A percentile compares a stretch with the other conserved stretches of the same genome.
Evolutionary conservation across 2,113 vertebrate species (phyloP).

Genomic region (Heterochromis multidens): DNA sequence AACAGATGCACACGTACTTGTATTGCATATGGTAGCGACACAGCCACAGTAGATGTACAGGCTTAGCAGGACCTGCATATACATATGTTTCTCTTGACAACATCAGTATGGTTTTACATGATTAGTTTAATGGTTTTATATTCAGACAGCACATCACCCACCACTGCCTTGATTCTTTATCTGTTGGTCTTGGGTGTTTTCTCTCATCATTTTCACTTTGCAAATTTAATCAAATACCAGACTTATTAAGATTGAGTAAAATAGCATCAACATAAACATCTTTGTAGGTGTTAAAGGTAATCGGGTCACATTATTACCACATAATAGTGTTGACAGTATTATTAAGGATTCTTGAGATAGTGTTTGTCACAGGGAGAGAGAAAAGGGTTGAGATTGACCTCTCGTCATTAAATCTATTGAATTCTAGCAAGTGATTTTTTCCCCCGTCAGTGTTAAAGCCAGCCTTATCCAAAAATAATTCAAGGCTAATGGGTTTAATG

Average conservation of each 20-base stretch:
- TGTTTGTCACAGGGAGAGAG: not conserved
- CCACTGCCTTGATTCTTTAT: not conserved
- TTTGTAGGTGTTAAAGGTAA: slow-evolving; percentile 22
- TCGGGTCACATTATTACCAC: slow-evolving; percentile 1
- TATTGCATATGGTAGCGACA: not conserved
- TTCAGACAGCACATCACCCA: not conserved
- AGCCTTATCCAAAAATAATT: not conserved
- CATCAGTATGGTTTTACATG: not conserved
- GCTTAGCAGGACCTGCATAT: not conserved
- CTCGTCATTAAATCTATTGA: slow-evolving; percentile 1
- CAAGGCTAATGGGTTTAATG: slow-evolving; percentile 15
- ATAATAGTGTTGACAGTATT: not conserved
- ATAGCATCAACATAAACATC: no score
- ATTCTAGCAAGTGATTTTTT: not conserved
- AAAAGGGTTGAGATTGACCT: not conserved
- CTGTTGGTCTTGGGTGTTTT: not conserved
- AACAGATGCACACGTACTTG: not conserved
- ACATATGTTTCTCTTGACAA: slow-evolving; percentile 12
- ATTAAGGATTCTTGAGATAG: slow-evolving; percentile 1
- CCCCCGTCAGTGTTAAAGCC: not conserved
- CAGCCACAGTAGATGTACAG: not conserved
- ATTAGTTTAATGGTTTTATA: not conserved
- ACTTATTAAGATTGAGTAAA: not conserved
- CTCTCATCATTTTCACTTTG: not conserved
- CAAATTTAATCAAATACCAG: not conserved